Conservation (phyloP, 2,797 vertebrate species). For the Emys orbicularis region DNA sequence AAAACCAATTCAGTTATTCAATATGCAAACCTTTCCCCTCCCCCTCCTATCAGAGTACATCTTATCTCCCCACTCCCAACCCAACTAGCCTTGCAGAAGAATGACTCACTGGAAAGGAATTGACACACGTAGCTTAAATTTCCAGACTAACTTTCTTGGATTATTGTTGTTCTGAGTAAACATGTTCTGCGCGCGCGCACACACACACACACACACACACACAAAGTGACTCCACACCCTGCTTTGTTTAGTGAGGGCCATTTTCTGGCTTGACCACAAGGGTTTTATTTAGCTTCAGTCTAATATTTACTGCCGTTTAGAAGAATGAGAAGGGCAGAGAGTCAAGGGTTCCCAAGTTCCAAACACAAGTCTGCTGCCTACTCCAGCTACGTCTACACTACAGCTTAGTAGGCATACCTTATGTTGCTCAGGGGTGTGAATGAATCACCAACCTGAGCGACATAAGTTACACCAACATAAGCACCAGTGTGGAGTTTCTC, state of each 20-base stretch:
- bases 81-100: fast-evolving
- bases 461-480: no score
- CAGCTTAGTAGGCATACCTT: no score
- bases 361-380: background rate
- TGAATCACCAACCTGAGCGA: no score
- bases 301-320: background rate
- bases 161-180: background rate
- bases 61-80: background rate
- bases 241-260: background rate
- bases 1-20: background rate
- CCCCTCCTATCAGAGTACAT: background rate
- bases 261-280: background rate
- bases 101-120: background rate
- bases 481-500: no score
- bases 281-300: background rate
- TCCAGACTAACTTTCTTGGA: background rate
- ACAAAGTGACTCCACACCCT: background rate
- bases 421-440: no score
- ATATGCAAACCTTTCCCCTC: background rate
- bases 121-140: background rate
- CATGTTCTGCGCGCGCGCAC: background rate
- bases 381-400: no score
- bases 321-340: background rate
- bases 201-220: background rate
- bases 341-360: background rate